Evolutionary conservation across 2,797 vertebrate genomes (phyloP).

Genomic region (Trichosurus vulpecula): DNA sequence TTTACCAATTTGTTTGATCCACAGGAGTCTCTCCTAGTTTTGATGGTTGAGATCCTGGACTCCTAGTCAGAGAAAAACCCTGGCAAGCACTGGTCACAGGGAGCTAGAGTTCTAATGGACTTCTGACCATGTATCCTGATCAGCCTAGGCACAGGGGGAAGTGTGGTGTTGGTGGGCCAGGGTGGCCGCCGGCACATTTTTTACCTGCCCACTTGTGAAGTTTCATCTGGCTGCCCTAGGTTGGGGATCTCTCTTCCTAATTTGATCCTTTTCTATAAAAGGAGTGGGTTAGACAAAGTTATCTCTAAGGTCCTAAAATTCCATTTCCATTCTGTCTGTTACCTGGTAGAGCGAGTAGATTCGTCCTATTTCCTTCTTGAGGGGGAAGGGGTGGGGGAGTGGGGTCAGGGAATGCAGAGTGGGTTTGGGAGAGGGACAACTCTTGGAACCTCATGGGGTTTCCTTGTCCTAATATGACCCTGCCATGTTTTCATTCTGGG

Average conservation of each 20-base stretch:
- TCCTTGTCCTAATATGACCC: background rate
- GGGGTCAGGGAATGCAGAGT: background rate
- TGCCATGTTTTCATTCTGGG: background rate
- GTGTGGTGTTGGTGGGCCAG: no score
- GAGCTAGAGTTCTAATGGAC: background rate
- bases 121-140: background rate
- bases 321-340: background rate
- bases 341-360: background rate
- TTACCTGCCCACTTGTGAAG: background rate
- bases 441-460: background rate
- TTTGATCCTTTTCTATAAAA: background rate
- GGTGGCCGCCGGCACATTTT: background rate
- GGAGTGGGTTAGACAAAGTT: background rate
- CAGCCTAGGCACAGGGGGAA: no score
- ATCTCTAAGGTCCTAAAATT: background rate
- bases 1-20: background rate
- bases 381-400: background rate
- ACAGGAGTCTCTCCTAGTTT: background rate
- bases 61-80: background rate
- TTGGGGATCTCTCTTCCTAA: background rate
- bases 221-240: background rate
- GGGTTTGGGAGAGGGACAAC: background rate
- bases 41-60: background rate
- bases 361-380: background rate
- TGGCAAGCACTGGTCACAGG: background rate